Conservation (phyloP, 2,797 vertebrate genomes). For the Chelonia mydas region DNA sequence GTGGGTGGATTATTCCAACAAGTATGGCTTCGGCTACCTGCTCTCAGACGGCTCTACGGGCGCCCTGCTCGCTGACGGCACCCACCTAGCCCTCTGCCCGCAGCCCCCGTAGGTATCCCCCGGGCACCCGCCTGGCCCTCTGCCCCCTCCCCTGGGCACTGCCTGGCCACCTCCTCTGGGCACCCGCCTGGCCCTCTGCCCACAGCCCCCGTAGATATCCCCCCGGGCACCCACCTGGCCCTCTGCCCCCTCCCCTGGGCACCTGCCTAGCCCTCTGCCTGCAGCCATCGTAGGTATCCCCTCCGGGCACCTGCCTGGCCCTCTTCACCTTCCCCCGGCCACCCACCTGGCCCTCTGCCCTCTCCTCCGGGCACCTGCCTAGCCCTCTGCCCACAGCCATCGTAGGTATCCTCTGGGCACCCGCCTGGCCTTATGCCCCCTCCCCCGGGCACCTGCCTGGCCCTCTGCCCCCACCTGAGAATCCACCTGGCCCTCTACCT, state of each 20-base stretch:
- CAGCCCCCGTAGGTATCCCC: background rate
- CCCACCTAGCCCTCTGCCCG: slow-evolving; percentile 50
- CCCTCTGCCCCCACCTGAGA: background rate
- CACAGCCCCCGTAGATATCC: background rate
- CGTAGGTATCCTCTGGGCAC: background rate
- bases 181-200: background rate
- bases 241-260: too few species aligned
- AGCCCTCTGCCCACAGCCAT: background rate
- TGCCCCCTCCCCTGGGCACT: too few species aligned
- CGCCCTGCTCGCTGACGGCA: slow-evolving; percentile 46
- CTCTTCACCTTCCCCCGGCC: background rate
- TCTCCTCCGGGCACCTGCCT: too few species aligned
- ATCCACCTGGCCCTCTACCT: background rate
- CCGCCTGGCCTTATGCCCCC: too few species aligned
- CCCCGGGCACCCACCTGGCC: too few species aligned
- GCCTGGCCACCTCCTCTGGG: background rate
- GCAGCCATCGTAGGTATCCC: too few species aligned
- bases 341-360: too few species aligned
- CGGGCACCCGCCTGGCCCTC: too few species aligned
- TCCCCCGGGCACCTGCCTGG: too few species aligned
- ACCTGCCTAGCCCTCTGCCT: too few species aligned
- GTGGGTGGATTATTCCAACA: slow-evolving; percentile 70
- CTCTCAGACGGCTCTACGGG: slow-evolving; percentile 11
- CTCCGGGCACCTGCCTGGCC: slow-evolving; percentile 47
- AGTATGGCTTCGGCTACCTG: slow-evolving; percentile 61